Conservation (phyloP, 2,113 vertebrate genomes). For the Hippoglossus stenolepis region DNA sequence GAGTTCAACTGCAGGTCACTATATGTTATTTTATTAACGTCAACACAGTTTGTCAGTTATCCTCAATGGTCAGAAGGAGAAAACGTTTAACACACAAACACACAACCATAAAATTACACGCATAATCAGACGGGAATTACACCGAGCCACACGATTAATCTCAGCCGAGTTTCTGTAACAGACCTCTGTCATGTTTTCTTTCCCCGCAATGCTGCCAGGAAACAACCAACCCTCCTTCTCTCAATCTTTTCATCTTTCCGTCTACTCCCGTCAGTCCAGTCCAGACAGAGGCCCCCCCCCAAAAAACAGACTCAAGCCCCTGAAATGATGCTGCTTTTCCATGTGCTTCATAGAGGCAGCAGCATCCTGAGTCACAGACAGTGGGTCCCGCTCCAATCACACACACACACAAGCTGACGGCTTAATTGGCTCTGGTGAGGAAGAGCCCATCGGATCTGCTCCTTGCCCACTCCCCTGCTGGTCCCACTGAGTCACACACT, state of each 20-base stretch:
- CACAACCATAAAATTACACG: constrained; percentile 28
- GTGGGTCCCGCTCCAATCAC: constrained; percentile 36
- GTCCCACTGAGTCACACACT: constrained; percentile 55
- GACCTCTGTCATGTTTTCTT: neutral
- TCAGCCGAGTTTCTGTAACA: constrained; percentile 14
- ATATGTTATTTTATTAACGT: neutral
- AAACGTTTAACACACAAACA: constrained; percentile 16
- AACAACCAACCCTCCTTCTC: constrained; percentile 31
- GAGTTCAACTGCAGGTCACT: constrained; percentile 44
- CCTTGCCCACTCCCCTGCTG: constrained; percentile 49
- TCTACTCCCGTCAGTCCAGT: neutral
- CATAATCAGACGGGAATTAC: constrained; percentile 2
- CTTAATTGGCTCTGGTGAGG: constrained; percentile 56
- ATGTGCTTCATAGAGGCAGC: constrained; percentile 55
- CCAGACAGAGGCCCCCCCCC: constrained; percentile 52
- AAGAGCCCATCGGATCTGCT: constrained; percentile 53
- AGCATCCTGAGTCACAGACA: constrained; percentile 68
- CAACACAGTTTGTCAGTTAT: neutral
- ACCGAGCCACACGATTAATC: constrained; percentile 31
- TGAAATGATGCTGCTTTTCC: constrained; percentile 66
- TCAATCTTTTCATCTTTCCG: constrained; percentile 42
- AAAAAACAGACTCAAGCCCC: constrained; percentile 34
- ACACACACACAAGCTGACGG: constrained; percentile 59
- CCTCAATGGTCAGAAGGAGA: neutral
- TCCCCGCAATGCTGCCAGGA: constrained; percentile 41